phyloP scores from a whole-genome alignment of 1,140 invertebrate genomes.

The Spodoptera frugiperda region DNA sequence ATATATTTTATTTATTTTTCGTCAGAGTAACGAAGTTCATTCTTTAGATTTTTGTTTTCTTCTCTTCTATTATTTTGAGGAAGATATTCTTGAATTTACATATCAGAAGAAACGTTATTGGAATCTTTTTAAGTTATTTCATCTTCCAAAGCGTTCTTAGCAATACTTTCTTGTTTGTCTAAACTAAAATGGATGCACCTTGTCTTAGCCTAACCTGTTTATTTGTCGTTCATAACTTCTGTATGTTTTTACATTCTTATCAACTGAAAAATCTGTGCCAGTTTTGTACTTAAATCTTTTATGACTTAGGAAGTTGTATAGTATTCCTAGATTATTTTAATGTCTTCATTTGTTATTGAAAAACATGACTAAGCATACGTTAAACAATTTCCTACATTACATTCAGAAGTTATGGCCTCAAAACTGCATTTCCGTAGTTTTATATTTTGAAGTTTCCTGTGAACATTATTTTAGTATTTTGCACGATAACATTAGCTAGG shows the following conservation, averaged over 20 bases:
- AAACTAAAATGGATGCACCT: too few species aligned
- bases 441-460: slow-evolving; percentile 13
- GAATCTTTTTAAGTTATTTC: too few species aligned
- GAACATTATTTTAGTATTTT: background rate
- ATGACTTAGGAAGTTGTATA: background rate
- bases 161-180: too few species aligned
- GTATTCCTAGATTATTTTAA: background rate
- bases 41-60: too few species aligned
- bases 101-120: too few species aligned
- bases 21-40: background rate
- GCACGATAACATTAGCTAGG: too few species aligned
- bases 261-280: background rate
- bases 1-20: slow-evolving; percentile 15
- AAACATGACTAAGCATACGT: slow-evolving; percentile 8
- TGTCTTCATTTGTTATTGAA: background rate
- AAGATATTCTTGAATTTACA: too few species aligned
- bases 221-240: too few species aligned
- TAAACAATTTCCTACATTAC: slow-evolving; percentile 10
- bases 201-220: too few species aligned
- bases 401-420: slow-evolving; percentile 24
- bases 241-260: too few species aligned
- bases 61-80: too few species aligned
- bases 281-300: background rate
- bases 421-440: slow-evolving; percentile 9
- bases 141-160: too few species aligned